Evolutionary conservation across 2,888 invertebrate species (phyloP).

Genomic region (Deilephila porcellus): DNA sequence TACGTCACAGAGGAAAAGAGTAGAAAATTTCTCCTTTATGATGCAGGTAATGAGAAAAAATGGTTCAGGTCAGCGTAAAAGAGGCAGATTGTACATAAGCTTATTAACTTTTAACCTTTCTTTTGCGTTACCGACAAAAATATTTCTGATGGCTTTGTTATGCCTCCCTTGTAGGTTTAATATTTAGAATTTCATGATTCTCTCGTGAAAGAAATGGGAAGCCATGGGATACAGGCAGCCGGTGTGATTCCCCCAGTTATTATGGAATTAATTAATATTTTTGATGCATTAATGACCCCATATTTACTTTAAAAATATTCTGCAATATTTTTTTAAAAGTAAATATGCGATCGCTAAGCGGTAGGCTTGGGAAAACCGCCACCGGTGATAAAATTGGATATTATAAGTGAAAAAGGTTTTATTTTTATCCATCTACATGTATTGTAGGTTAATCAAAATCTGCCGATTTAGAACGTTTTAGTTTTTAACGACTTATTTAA

Average conservation of each 20-base stretch:
- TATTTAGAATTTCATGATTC: constrained; percentile 43
- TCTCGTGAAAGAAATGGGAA: constrained; percentile 25
- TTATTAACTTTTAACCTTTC: constrained; percentile 67
- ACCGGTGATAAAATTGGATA: no score
- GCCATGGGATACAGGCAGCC: neutral
- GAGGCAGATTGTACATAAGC: constrained; percentile 66
- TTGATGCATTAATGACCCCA: neutral
- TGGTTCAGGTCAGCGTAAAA: constrained; percentile 65
- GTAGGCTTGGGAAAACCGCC: no score
- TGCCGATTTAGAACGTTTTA: no score
- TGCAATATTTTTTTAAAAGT: no score
- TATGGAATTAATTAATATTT: neutral
- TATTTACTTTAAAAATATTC: neutral
- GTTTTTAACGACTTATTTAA: no score
- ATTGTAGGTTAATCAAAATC: no score
- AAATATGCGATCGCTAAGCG: no score
- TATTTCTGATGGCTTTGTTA: constrained; percentile 51
- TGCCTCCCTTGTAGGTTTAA: constrained; percentile 46
- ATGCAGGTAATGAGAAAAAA: constrained; percentile 75
- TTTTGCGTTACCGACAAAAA: constrained; percentile 54
- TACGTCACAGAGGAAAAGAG: constrained; percentile 53
- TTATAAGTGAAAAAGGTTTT: no score
- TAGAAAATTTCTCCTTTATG: constrained; percentile 65
- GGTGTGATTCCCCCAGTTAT: constrained; percentile 13
- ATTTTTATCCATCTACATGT: no score